Evolutionary conservation across 2,113 vertebrate species (phyloP), one percentile per base, ranked within the genome.

Genomic region (Phyllostomus discolor): DNA sequence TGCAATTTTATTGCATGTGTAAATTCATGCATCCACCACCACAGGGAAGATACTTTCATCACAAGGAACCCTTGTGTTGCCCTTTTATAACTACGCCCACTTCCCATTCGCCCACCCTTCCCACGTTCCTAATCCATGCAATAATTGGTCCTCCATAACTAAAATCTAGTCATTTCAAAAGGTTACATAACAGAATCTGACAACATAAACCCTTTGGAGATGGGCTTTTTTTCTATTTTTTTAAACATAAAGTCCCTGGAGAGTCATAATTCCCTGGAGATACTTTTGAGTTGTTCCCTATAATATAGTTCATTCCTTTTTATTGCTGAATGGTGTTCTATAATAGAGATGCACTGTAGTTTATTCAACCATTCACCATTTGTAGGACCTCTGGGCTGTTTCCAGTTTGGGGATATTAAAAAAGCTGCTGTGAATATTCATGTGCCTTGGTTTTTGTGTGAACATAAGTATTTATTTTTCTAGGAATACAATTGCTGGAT

Each of bases 81-180:
- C 28, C 10, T 75, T 81, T 79, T 24, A 52, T 80, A 85, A 85
- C 28, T 43, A 54, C 35, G 50, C 2, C 31, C 22, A 72, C 35
- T 10, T 92, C 10, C 17, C 59, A 62, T 28, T 67, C 20, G 26
- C 26, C 24, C 24, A 35, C 19, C 2, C 20, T 7, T 62, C 1
- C 20, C 26, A 19, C 0, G 5, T 70, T 70, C 33, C 22, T 66
- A 66, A 17, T 72, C n/a, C 28, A 26, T 78, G 50, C 48, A 91
- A 76, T 73, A 59, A 64, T 72, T 14, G 15, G 11, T 67, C 78
- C 41, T 78, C 31, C 16, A 75, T 75, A 83, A 91, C 52, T 76
- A 88, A 91, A 43, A 52, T 78, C 70, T n/a, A 62, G 31, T 82
- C 94, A 66, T 70, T 96, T 88, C 10, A 57, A 62, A 94, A 94